Conservation (phyloP, 2,888 invertebrate species). For the Eumerus sabulonum region DNA sequence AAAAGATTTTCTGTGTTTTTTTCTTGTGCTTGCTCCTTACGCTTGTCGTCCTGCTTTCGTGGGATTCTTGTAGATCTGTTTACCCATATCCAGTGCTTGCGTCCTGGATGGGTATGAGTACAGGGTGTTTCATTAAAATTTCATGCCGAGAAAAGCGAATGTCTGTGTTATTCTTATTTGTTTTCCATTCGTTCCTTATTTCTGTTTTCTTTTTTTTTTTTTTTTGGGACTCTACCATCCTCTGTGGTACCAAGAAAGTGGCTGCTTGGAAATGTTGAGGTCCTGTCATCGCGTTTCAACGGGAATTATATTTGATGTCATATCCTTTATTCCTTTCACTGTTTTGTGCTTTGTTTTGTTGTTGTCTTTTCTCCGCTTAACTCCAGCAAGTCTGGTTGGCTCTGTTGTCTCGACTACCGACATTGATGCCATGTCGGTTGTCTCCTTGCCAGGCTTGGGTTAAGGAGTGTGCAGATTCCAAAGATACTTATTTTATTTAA, state of each 20-base stretch:
- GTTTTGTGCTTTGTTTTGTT: not conserved
- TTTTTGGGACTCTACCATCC: constrained; percentile 2
- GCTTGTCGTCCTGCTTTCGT: constrained; percentile 35
- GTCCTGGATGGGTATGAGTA: not conserved
- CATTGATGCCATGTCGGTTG: not conserved
- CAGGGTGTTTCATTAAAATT: constrained; percentile 68
- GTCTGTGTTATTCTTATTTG: constrained; percentile 44
- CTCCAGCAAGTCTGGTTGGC: no score
- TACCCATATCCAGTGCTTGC: constrained; percentile 2
- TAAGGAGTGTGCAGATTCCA: constrained; percentile 30
- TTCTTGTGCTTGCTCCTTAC: constrained; percentile 12
- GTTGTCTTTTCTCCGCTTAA: not conserved
- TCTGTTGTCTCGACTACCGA: no score
- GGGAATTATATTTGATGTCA: constrained; percentile 67
- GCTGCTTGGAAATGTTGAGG: constrained; percentile 64
- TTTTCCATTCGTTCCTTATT: constrained; percentile 1
- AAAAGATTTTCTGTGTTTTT: constrained; percentile 44
- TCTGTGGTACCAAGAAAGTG: constrained; percentile 43
- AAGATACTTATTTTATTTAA: no score
- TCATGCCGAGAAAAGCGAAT: constrained; percentile 57
- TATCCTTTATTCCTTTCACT: constrained; percentile 60
- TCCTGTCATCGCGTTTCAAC: constrained; percentile 69
- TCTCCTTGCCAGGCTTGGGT: not conserved
- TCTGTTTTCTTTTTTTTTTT: constrained; percentile 23
- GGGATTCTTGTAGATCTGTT: constrained; percentile 7